Percentiles rank a stretch among this genome's conserved stretches.
These are phyloP conservation scores for Lypha dubia DNA, from an alignment of 2,888 invertebrate species.

Conservation along the genomic window DNA sequence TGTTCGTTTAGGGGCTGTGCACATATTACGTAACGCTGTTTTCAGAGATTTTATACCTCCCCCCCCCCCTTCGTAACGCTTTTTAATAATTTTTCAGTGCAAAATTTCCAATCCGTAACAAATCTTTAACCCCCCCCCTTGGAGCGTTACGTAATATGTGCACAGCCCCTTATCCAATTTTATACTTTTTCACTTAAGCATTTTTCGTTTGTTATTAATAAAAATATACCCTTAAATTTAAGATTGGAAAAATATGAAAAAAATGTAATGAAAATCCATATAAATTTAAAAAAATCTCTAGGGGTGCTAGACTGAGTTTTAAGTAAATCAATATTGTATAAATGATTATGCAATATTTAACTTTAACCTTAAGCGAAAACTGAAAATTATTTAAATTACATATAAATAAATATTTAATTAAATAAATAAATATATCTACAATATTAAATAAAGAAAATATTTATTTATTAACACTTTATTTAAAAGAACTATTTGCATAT, in stretches of 20 bases:
- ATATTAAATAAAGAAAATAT: constrained; percentile 30
- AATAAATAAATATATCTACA: constrained; percentile 46
- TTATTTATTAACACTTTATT: constrained; percentile 39
- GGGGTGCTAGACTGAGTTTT: constrained; percentile 81
- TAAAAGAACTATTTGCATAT: constrained; percentile 26
- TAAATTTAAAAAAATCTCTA: constrained; percentile 76
- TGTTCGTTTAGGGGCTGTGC: no score
- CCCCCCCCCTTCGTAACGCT: no score
- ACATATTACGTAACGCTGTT: no score
- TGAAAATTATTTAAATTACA: constrained; percentile 76
- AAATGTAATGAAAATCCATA: background rate
- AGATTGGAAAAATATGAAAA: background rate
- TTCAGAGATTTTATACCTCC: no score
- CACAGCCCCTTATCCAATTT: no score
- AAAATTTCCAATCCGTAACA: no score
- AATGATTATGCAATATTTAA: constrained; percentile 69
- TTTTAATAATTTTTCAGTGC: no score
- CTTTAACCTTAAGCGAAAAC: constrained; percentile 71
- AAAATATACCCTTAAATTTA: no score
- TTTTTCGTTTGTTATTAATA: no score
- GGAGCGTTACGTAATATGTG: no score
- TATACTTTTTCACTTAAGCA: no score
- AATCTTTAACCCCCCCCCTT: no score
- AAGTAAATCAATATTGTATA: constrained; percentile 62
- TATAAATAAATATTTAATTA: constrained; percentile 71